Evolutionary conservation across 2,113 vertebrate genomes (phyloP).

Genomic region (Oncorhynchus keta): DNA sequence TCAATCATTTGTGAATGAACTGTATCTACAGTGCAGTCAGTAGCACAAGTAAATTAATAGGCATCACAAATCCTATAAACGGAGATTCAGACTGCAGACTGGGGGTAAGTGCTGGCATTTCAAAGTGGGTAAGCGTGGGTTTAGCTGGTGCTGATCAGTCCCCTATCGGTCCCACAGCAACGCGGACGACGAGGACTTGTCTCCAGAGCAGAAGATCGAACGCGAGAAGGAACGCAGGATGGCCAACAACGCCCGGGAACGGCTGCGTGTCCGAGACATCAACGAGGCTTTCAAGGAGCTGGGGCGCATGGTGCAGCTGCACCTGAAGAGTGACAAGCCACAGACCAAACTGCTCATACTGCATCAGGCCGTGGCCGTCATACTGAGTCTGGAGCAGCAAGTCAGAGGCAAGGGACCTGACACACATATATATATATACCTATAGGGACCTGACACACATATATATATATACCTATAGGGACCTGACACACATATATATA

Average conservation of each 20-base stretch:
- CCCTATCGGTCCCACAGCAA: constrained; percentile 72
- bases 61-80: no score
- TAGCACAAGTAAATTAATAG: no score
- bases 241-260: constrained; percentile 94
- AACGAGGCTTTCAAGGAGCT: constrained; percentile 98
- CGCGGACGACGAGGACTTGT: constrained; percentile 93
- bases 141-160: no score
- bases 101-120: no score
- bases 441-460: no score
- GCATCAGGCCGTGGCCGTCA: constrained; percentile 95
- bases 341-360: constrained; percentile 96
- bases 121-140: no score
- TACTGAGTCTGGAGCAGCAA: constrained; percentile 97
- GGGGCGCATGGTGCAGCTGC: constrained; percentile 94
- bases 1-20: no score
- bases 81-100: no score
- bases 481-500: no score
- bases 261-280: constrained; percentile 93
- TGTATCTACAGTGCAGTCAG: not conserved
- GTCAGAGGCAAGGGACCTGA: constrained; percentile 82
- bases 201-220: constrained; percentile 95
- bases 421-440: not conserved
- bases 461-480: no score
- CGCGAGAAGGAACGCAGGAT: constrained; percentile 89
- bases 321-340: constrained; percentile 96